Evolutionary conservation across 2,888 invertebrate species (phyloP).

Genomic region (Machimus rusticus): DNA sequence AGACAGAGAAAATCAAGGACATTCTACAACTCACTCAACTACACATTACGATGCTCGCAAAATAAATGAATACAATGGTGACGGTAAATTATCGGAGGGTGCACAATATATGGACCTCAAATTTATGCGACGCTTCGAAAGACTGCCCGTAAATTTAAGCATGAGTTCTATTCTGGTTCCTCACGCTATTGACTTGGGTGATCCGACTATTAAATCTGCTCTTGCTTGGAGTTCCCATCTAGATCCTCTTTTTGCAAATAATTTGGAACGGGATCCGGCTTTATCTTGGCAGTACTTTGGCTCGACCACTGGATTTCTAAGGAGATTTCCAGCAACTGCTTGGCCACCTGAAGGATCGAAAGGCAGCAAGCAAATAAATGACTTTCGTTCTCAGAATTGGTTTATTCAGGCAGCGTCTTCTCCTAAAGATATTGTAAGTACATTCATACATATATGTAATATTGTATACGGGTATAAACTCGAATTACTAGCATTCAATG

Average conservation of each 20-base stretch:
- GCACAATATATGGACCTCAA: conserved; percentile 76
- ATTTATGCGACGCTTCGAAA: conserved; percentile 85
- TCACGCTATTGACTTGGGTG: conserved; percentile 58
- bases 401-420: conserved; percentile 97
- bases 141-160: conserved; percentile 82
- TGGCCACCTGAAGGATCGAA: conserved; percentile 84
- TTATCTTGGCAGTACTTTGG: conserved; percentile 99
- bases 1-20: conserved; percentile 66
- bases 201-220: conserved; percentile 83
- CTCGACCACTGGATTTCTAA: conserved; percentile 92
- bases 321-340: conserved; percentile 94
- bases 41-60: conserved; percentile 81
- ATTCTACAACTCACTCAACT: conserved; percentile 56
- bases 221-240: conserved; percentile 95
- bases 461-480: neutral
- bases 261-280: conserved; percentile 88
- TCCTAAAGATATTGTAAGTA: conserved; percentile 88
- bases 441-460: too few relatives aligned
- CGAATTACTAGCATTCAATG: neutral
- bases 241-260: conserved; percentile 87
- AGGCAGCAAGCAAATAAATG: conserved; percentile 86
- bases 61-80: conserved; percentile 78
- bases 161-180: conserved; percentile 91
- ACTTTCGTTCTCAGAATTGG: conserved; percentile 94
- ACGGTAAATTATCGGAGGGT: conserved; percentile 75